A percentile compares a stretch with the other conserved stretches of the same genome.
These are phyloP conservation scores for Apamea sordens DNA, from an alignment of 2,888 invertebrate genomes.

Conservation along the genomic window DNA sequence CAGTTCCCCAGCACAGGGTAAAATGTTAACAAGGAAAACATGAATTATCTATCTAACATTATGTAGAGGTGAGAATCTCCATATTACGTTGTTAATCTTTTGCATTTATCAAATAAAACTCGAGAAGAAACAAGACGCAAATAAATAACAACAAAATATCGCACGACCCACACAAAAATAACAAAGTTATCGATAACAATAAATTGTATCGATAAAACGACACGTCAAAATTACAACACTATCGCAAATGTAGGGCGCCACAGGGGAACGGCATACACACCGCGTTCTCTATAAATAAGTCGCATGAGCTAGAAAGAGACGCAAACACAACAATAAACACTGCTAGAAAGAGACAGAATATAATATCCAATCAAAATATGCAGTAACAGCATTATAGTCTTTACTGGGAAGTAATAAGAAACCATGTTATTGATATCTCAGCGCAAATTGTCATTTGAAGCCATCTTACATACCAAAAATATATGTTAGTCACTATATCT, in stretches of 20 bases:
- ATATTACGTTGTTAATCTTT: not conserved
- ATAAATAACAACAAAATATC: not conserved
- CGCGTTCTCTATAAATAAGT: conserved; percentile 84
- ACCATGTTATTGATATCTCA: conserved; percentile 57
- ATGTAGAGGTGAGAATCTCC: too few species aligned
- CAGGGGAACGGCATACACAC: conserved; percentile 80
- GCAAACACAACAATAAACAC: conserved; percentile 64
- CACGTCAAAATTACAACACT: conserved; percentile 73
- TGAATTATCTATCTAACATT: not conserved
- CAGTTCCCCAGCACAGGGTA: not conserved
- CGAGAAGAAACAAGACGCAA: not conserved
- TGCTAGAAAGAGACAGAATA: conserved; percentile 76
- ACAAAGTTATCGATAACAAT: conserved; percentile 44
- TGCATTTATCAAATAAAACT: not conserved
- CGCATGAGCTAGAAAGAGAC: conserved; percentile 75
- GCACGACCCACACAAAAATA: conserved; percentile 17
- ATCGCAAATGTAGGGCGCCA: conserved; percentile 83
- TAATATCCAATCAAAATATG: conserved; percentile 67
- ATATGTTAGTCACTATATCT: conserved; percentile 43
- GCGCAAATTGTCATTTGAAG: conserved; percentile 61
- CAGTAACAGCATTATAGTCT: conserved; percentile 70
- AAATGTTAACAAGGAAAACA: conserved; percentile 6
- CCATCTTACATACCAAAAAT: conserved; percentile 56
- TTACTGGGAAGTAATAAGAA: conserved; percentile 69
- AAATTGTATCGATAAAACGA: conserved; percentile 62